Evolutionary conservation across 2,113 vertebrate species (phyloP).

Genomic region (Nanorana parkeri): DNA sequence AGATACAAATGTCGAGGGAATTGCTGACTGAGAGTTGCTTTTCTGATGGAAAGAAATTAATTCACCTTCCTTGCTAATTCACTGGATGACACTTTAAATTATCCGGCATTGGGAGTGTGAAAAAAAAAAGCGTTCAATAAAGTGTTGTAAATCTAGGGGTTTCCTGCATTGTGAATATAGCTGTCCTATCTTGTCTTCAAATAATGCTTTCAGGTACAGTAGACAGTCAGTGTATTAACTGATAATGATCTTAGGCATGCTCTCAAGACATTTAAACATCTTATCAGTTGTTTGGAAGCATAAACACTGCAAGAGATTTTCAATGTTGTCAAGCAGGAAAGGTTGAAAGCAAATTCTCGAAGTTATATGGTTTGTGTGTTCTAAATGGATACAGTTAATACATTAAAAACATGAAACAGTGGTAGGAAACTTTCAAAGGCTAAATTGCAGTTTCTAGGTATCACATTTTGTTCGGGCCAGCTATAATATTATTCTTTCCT

Average conservation of each 20-base stretch:
- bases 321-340: neutral
- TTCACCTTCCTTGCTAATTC: slow-evolving; percentile 71
- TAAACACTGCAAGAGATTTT: neutral
- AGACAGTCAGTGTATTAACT: slow-evolving; percentile 16
- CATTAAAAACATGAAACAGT: too few relatives aligned
- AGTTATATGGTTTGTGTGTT: neutral
- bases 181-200: slow-evolving; percentile 33
- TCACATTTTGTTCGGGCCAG: too few relatives aligned
- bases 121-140: slow-evolving; percentile 25
- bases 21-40: slow-evolving; percentile 71
- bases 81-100: slow-evolving; percentile 70
- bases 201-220: slow-evolving; percentile 8
- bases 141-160: slow-evolving; percentile 45
- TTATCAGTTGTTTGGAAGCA: slow-evolving; percentile 50
- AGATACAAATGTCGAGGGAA: slow-evolving; percentile 72
- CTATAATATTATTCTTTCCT: too few relatives aligned
- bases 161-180: slow-evolving; percentile 56
- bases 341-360: neutral
- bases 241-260: slow-evolving; percentile 36
- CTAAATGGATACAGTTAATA: too few relatives aligned
- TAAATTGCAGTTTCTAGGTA: too few relatives aligned
- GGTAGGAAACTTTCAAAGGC: too few relatives aligned
- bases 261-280: slow-evolving; percentile 52
- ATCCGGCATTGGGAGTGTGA: slow-evolving; percentile 56
- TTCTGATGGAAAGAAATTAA: slow-evolving; percentile 73